phyloP scores from a whole-genome alignment of 2,797 vertebrate species.

The Manis javanica region DNA sequence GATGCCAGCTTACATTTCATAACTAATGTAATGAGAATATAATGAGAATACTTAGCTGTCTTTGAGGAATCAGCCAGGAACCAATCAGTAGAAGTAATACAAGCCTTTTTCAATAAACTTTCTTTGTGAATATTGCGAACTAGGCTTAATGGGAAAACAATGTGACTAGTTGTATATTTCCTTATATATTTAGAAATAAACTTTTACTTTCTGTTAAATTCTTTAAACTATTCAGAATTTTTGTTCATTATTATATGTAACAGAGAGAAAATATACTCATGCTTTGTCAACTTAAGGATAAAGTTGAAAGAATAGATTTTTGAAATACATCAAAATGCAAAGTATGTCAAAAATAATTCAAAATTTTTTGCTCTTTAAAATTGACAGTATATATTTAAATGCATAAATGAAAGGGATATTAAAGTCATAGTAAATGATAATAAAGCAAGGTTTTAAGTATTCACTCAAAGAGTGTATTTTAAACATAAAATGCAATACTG shows the following conservation, averaged over 20 bases:
- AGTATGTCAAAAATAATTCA: conserved; percentile 27
- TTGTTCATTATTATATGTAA: background rate
- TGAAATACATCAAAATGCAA: conserved; percentile 12
- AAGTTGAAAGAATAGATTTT: background rate
- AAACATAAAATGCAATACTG: conserved; percentile 51
- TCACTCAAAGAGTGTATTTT: conserved; percentile 69
- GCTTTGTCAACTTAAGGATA: background rate
- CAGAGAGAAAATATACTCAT: background rate
- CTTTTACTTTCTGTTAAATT: background rate
- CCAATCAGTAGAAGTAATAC: conserved; percentile 88
- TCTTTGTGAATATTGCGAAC: conserved; percentile 67
- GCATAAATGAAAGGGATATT: background rate
- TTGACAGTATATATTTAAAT: background rate
- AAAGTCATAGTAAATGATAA: background rate
- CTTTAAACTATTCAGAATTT: conserved; percentile 21
- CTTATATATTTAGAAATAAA: conserved; percentile 39
- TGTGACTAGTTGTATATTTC: background rate
- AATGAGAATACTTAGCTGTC: conserved; percentile 89
- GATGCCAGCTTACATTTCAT: conserved; percentile 83
- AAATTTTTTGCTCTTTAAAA: conserved; percentile 22
- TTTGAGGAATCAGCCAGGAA: conserved; percentile 87
- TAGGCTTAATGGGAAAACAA: background rate
- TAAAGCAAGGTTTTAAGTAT: conserved; percentile 26
- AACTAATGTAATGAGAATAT: conserved; percentile 90
- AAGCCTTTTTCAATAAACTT: conserved; percentile 85